Evolutionary conservation across 2,113 vertebrate genomes (phyloP).

Genomic region (Caranx ignobilis): DNA sequence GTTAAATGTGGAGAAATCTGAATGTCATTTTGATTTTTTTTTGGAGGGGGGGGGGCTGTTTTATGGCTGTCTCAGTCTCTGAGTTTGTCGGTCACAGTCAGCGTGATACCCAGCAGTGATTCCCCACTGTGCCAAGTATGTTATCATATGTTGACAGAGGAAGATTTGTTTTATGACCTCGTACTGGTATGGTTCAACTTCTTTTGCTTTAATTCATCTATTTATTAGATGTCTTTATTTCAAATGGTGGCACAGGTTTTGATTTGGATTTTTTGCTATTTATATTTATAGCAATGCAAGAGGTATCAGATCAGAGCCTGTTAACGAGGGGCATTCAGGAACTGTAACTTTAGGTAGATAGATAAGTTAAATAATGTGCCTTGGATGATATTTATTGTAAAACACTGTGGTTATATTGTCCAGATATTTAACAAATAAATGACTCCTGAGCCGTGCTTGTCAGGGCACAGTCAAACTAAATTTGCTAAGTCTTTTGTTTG

Average conservation of each 20-base stretch:
- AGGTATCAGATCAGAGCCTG: neutral
- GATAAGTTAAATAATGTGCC: constrained; percentile 45
- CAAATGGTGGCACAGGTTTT: neutral
- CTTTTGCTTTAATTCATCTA: constrained; percentile 63
- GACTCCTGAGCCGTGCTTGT: neutral
- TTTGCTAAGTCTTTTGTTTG: constrained; percentile 12
- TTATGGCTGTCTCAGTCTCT: neutral
- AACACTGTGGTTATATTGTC: constrained; percentile 17
- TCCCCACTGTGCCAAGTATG: neutral
- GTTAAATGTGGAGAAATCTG: neutral
- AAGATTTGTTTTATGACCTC: constrained; percentile 21
- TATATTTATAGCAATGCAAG: constrained; percentile 10
- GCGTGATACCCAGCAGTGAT: neutral
- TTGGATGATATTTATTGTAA: constrained; percentile 41
- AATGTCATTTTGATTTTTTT: neutral
- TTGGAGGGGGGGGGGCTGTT: neutral
- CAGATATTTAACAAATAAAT: constrained; percentile 53
- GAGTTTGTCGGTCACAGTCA: neutral
- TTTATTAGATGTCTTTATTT: constrained; percentile 9
- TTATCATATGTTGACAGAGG: neutral
- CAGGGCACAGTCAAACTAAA: constrained; percentile 5
- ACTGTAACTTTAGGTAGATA: neutral
- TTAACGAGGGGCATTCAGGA: neutral
- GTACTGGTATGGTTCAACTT: neutral
- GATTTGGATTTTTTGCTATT: constrained; percentile 32